These are phyloP conservation scores for Coturnix japonica DNA, from an alignment of 2,113 vertebrate genomes.

Conservation along the genomic window DNA sequence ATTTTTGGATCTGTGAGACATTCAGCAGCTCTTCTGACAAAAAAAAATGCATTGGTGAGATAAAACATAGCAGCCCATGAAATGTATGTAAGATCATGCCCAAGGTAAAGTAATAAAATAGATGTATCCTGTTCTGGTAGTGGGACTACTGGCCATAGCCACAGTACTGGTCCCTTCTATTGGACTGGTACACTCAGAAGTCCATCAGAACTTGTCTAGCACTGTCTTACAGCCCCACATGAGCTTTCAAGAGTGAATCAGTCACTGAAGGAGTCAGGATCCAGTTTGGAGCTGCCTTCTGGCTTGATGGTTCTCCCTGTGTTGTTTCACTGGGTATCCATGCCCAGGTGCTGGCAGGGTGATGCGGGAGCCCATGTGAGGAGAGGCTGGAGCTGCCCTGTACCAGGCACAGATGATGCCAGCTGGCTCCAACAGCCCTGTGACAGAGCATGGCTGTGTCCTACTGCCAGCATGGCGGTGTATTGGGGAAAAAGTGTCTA, in stretches of 20 bases:
- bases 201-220: neutral
- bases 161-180: accelerated
- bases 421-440: accelerated
- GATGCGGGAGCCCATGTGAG: accelerated
- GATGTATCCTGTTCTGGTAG: neutral
- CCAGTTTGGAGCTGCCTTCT: neutral
- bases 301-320: neutral
- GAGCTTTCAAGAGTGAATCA: neutral
- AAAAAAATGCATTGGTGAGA: neutral
- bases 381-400: neutral
- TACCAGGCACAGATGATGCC: accelerated
- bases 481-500: neutral
- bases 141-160: neutral
- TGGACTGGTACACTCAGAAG: neutral
- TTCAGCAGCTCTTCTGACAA: neutral
- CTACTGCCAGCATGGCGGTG: accelerated
- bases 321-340: accelerated
- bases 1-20: neutral
- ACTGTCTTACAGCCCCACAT: neutral
- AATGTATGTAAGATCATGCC: neutral
- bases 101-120: neutral
- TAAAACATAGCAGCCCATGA: neutral
- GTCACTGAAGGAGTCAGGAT: neutral
- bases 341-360: neutral
- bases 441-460: accelerated